Percentiles rank a stretch among this genome's conserved stretches.
phyloP scores from a whole-genome alignment of 2,888 invertebrate species.

The Sminthurides aquaticus region DNA sequence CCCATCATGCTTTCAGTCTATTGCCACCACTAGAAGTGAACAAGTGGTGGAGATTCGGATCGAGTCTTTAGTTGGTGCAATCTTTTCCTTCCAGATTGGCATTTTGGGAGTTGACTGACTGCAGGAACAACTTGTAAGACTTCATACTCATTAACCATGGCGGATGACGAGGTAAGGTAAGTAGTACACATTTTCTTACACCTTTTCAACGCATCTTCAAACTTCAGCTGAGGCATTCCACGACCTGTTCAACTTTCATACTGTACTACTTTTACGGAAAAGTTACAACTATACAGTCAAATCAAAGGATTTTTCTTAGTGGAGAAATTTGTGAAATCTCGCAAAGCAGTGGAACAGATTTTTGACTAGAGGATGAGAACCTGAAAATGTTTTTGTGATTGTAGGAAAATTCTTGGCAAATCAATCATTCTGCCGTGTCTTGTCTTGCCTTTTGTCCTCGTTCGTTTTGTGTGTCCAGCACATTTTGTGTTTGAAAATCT shows the following conservation, averaged over 20 bases:
- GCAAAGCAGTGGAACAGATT: too few relatives aligned
- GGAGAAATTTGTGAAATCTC: background rate
- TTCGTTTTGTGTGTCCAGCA: background rate
- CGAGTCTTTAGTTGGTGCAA: background rate
- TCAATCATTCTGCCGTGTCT: background rate
- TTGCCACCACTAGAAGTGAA: too few relatives aligned
- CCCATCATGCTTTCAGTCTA: too few relatives aligned
- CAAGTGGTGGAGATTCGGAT: too few relatives aligned
- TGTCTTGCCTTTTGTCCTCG: background rate
- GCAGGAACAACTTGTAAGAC: constrained; percentile 10
- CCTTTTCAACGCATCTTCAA: background rate
- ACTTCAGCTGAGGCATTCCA: too few relatives aligned
- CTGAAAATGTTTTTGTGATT: background rate
- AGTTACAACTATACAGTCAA: too few relatives aligned
- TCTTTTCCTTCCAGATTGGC: constrained; percentile 21
- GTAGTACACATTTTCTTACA: constrained; percentile 48
- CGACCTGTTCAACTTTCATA: background rate
- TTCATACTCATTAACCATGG: constrained; percentile 57
- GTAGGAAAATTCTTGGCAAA: background rate
- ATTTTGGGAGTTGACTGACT: constrained; percentile 23
- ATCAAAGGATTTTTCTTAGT: background rate
- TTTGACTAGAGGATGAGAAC: background rate
- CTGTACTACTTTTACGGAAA: too few relatives aligned
- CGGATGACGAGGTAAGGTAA: constrained; percentile 91
- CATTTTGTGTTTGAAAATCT: background rate